phyloP scores from a whole-genome alignment of 2,888 invertebrate species.

The Hydropsyche betteni region DNA sequence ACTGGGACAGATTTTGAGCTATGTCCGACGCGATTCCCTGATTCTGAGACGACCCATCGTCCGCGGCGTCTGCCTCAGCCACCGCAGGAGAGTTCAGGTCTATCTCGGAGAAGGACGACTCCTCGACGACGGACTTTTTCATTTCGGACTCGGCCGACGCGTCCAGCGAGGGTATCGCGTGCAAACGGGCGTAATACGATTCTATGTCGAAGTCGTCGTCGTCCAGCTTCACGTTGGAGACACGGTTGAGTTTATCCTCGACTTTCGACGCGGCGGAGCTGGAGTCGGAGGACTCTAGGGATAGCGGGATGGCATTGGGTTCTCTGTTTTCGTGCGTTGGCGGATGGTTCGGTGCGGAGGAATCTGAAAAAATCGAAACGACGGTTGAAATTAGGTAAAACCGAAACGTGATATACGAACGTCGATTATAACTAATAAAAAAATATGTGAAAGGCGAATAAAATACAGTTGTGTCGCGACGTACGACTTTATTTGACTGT shows the following conservation, averaged over 20 bases:
- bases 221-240: slow-evolving; percentile 1
- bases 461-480: slow-evolving; percentile 3
- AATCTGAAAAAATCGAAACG: slow-evolving; percentile 41
- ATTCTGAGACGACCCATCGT: slow-evolving; percentile 50
- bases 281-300: neutral
- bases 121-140: slow-evolving; percentile 55
- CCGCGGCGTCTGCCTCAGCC: slow-evolving; percentile 55
- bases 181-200: slow-evolving; percentile 63
- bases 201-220: slow-evolving; percentile 64
- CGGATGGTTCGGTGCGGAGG: neutral
- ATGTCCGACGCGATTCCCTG: slow-evolving; percentile 63
- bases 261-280: neutral
- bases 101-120: slow-evolving; percentile 59
- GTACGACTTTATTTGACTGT: slow-evolving; percentile 13
- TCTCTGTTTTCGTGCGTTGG: neutral
- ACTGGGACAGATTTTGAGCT: slow-evolving; percentile 67
- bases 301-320: slow-evolving; percentile 9
- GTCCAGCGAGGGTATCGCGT: slow-evolving; percentile 61
- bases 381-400: neutral
- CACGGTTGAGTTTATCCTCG: slow-evolving; percentile 16
- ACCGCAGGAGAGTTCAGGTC: slow-evolving; percentile 59
- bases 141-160: slow-evolving; percentile 52
- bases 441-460: slow-evolving; percentile 23
- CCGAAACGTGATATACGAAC: neutral
- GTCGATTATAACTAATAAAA: neutral